Percentiles rank a stretch among this genome's conserved stretches.
Evolutionary conservation across 1,140 invertebrate genomes (phyloP).

Genomic region (Euwallacea fornicatus): DNA sequence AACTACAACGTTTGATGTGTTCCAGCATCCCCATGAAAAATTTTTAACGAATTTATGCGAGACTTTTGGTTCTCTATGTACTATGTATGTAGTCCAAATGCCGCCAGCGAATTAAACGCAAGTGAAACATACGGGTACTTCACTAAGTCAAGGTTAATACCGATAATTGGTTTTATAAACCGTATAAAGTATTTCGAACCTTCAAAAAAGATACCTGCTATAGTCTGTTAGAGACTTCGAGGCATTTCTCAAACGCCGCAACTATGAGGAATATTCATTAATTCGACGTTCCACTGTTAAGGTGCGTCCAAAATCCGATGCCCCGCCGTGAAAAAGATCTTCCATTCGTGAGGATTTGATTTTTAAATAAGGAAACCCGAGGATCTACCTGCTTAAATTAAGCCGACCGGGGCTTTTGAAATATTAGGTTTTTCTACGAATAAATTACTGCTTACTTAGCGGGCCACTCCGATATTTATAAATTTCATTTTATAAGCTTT

Average conservation of each 20-base stretch:
- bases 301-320: conserved; percentile 22
- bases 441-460: conserved; percentile 10
- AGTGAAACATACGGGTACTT: too few species aligned
- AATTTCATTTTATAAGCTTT: too few species aligned
- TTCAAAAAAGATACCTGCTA: not conserved
- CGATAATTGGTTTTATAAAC: too few species aligned
- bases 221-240: conserved; percentile 2
- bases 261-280: conserved; percentile 1
- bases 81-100: too few species aligned
- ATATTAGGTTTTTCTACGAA: conserved; percentile 21
- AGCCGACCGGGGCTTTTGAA: conserved; percentile 10
- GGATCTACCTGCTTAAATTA: conserved; percentile 17
- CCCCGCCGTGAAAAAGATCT: conserved; percentile 22
- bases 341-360: conserved; percentile 21
- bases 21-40: too few species aligned
- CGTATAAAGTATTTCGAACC: not conserved
- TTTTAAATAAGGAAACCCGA: conserved; percentile 16
- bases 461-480: not conserved
- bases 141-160: too few species aligned
- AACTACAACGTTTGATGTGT: too few species aligned
- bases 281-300: conserved; percentile 13
- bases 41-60: too few species aligned
- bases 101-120: too few species aligned
- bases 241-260: conserved; percentile 10
- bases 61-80: too few species aligned